Percentiles rank a stretch among this genome's conserved stretches.
phyloP scores from a whole-genome alignment of 2,113 vertebrate species.

The Colinus virginianus region DNA sequence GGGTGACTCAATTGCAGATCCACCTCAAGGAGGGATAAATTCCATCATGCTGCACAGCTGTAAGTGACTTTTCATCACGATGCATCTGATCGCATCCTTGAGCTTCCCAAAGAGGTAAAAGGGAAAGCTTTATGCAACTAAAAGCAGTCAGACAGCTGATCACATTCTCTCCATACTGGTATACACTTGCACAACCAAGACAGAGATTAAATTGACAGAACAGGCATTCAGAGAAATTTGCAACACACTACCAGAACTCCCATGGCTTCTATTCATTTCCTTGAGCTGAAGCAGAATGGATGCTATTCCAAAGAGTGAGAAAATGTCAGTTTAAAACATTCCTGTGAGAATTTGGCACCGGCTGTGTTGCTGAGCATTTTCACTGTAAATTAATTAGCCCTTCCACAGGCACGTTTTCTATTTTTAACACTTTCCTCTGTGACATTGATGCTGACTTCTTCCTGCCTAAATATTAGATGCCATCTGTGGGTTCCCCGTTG shows the following conservation, averaged over 20 bases:
- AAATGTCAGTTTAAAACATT: conserved; percentile 43
- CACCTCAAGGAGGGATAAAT: not conserved
- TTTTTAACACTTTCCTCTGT: conserved; percentile 52
- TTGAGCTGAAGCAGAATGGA: not conserved
- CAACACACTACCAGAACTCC: not conserved
- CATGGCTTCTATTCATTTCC: not conserved
- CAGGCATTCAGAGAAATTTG: not conserved
- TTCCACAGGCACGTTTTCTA: conserved; percentile 53
- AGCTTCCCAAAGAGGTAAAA: not conserved
- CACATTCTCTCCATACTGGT: not conserved
- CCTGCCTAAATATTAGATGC: conserved; percentile 29
- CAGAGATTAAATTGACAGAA: not conserved
- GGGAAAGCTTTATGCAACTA: not conserved
- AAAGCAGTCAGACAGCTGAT: rapidly evolving
- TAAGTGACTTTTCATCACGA: not conserved
- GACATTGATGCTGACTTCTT: conserved; percentile 22
- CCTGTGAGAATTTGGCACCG: conserved; percentile 3
- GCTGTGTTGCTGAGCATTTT: conserved; percentile 5
- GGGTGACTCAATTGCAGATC: not conserved
- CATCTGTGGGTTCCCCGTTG: conserved; percentile 39
- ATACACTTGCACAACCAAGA: not conserved
- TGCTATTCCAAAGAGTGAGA: not conserved
- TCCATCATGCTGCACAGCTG: not conserved
- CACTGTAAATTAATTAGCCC: conserved; percentile 65
- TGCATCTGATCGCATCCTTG: not conserved